Percentiles rank a stretch among this genome's conserved stretches.
phyloP scores from a whole-genome alignment of 1,140 invertebrate species.

The Copidosoma floridanum region DNA sequence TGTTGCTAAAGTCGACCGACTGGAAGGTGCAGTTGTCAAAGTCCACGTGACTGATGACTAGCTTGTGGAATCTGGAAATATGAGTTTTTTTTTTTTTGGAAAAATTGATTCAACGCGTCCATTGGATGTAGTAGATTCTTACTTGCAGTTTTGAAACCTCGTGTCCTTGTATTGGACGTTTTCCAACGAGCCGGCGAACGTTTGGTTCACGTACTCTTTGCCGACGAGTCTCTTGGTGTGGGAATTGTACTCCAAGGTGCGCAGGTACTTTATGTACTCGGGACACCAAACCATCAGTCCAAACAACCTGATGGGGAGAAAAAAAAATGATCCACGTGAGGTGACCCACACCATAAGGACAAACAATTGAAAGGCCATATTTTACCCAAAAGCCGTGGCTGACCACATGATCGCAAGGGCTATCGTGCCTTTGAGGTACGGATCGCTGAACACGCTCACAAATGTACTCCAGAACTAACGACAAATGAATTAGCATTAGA shows the following conservation, averaged over 20 bases:
- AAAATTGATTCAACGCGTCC: too few relatives aligned
- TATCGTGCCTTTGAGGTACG: conserved; percentile 55
- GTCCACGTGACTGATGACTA: conserved; percentile 57
- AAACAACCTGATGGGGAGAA: conserved; percentile 37
- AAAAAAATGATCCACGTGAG: neutral
- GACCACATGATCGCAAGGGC: conserved; percentile 47
- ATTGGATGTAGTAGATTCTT: too few relatives aligned
- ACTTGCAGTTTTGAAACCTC: conserved; percentile 47
- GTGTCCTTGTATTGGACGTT: conserved; percentile 54
- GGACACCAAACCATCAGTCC: conserved; percentile 51
- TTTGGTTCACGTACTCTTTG: conserved; percentile 33
- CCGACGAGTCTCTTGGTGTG: conserved; percentile 37
- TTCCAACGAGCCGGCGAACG: conserved; percentile 53
- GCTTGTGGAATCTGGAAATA: conserved; percentile 53
- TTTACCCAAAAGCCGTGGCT: conserved; percentile 47
- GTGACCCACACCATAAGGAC: neutral
- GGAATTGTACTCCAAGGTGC: conserved; percentile 50
- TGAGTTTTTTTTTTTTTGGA: conserved; percentile 1
- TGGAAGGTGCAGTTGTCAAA: conserved; percentile 59
- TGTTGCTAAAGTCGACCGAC: conserved; percentile 56
- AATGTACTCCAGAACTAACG: conserved; percentile 62
- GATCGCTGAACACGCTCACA: conserved; percentile 57
- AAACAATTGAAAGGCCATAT: neutral
- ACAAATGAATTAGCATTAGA: too few relatives aligned
- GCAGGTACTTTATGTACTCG: conserved; percentile 49